Percentiles rank a stretch among this genome's conserved stretches.
phyloP scores from a whole-genome alignment of 2,888 invertebrate genomes.

The Hemithea aestivaria region DNA sequence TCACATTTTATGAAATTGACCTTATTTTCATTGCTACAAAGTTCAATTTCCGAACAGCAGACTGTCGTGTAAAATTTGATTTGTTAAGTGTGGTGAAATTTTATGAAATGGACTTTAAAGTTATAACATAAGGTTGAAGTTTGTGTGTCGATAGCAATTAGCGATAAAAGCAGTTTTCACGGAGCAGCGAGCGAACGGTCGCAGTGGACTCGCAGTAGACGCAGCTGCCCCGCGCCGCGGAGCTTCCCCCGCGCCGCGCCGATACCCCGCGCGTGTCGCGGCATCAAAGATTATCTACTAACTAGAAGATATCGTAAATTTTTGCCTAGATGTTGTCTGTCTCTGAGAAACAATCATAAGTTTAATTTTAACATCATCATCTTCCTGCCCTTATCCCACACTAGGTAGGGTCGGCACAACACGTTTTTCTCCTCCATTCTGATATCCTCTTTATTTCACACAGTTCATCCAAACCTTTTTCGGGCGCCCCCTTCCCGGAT shows the following conservation, averaged over 20 bases:
- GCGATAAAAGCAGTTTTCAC: constrained; percentile 66
- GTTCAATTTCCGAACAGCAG: background rate
- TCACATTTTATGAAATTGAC: constrained; percentile 12
- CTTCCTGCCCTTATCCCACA: too few relatives aligned
- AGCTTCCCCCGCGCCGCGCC: constrained; percentile 39
- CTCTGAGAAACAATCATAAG: constrained; percentile 5
- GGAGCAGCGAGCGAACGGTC: constrained; percentile 57
- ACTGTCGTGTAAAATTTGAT: constrained; percentile 8
- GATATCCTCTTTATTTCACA: too few relatives aligned
- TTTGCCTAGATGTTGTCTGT: constrained; percentile 1
- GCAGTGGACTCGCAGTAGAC: too few relatives aligned
- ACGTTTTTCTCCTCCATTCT: too few relatives aligned
- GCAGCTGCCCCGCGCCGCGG: constrained; percentile 59
- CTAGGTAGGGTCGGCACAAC: too few relatives aligned
- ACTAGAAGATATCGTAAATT: background rate
- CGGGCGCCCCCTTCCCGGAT: too few relatives aligned
- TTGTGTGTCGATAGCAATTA: constrained; percentile 32
- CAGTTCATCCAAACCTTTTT: too few relatives aligned
- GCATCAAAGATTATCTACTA: constrained; percentile 40
- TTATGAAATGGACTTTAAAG: constrained; percentile 20
- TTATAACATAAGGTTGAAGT: constrained; percentile 19
- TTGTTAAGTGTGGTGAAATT: constrained; percentile 2
- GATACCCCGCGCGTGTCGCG: constrained; percentile 69
- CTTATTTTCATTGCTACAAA: too few relatives aligned
- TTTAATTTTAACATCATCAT: too few relatives aligned